Evolutionary conservation across 2,888 invertebrate species (phyloP).

Genomic region (Blastobasis adustella): DNA sequence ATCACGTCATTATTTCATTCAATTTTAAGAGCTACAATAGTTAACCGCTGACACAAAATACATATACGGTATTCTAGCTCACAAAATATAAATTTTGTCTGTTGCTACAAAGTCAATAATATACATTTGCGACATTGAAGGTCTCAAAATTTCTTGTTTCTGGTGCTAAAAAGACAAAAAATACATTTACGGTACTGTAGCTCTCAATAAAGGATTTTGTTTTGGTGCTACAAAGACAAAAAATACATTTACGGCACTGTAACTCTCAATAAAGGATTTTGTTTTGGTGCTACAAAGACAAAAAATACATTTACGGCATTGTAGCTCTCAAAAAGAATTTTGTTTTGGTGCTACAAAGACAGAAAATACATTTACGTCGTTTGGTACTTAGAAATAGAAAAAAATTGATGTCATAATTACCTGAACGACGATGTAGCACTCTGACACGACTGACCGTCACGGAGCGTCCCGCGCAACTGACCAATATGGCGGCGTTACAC

Average conservation of each 20-base stretch:
- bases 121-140: background rate
- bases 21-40: background rate
- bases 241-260: background rate
- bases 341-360: background rate
- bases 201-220: background rate
- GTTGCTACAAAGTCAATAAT: background rate
- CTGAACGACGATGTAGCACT: constrained; percentile 9
- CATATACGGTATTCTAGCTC: background rate
- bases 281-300: background rate
- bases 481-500: constrained; percentile 2
- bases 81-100: background rate
- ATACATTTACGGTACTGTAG: background rate
- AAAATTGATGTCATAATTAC: constrained; percentile 8
- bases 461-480: constrained; percentile 8
- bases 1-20: background rate
- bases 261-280: background rate
- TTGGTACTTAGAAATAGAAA: constrained; percentile 1
- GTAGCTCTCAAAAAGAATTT: background rate
- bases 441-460: constrained; percentile 2
- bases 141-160: background rate
- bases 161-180: background rate
- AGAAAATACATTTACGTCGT: background rate
- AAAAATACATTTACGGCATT: background rate
- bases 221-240: background rate
- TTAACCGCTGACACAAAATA: background rate